Evolutionary conservation across 1,140 invertebrate species (phyloP).

Genomic region (Orchestia grillus): DNA sequence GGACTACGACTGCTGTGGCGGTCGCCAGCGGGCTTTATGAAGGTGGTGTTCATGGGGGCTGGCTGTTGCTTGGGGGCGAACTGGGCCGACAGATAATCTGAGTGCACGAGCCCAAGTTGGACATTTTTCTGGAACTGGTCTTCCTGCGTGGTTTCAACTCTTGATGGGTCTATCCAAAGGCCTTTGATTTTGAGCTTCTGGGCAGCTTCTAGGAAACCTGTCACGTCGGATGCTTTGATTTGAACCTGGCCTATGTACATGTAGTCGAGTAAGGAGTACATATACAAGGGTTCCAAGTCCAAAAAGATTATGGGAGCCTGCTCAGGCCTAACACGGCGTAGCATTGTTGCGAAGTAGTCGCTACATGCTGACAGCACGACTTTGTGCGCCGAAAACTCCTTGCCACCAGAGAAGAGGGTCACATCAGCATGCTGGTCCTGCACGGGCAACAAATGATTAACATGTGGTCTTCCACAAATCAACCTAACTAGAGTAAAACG

Average conservation of each 20-base stretch:
- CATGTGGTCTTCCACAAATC: neutral
- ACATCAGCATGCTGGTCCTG: conserved; percentile 60
- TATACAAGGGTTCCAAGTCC: neutral
- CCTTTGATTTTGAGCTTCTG: conserved; percentile 40
- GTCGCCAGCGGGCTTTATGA: neutral
- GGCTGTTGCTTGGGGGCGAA: neutral
- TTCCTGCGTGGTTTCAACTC: neutral
- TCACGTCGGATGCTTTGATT: neutral
- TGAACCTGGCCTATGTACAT: conserved; percentile 24
- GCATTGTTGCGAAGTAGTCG: conserved; percentile 68
- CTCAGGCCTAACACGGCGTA: neutral
- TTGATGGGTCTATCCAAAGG: neutral
- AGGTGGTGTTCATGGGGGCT: neutral
- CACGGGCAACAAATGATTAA: neutral
- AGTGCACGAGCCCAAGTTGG: neutral
- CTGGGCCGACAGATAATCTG: neutral
- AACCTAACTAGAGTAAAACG: too few species aligned
- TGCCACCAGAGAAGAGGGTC: conserved; percentile 63
- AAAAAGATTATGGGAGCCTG: neutral
- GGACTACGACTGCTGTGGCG: neutral
- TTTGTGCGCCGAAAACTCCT: conserved; percentile 64
- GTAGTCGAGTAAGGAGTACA: neutral
- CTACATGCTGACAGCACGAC: conserved; percentile 67
- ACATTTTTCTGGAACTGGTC: conserved; percentile 8
- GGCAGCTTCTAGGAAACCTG: neutral